Conservation (phyloP, 2,888 invertebrate species). For the Fabriciana adippe region DNA sequence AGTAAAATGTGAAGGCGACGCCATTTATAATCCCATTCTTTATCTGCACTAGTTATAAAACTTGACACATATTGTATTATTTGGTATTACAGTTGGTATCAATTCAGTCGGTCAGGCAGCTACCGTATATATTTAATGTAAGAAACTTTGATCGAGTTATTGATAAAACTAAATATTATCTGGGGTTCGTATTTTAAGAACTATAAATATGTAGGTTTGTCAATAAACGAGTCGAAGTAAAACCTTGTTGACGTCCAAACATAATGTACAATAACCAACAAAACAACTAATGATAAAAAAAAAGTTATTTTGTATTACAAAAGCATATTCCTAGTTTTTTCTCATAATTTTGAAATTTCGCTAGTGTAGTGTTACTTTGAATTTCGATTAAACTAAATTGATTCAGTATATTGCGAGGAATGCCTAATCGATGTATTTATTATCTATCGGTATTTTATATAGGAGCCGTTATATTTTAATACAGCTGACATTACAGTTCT, state of each 20-base stretch:
- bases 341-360: too few relatives aligned
- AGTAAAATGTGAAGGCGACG: too few relatives aligned
- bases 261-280: conserved; percentile 30
- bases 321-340: conserved; percentile 7
- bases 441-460: neutral
- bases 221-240: conserved; percentile 11
- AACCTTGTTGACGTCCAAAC: conserved; percentile 34
- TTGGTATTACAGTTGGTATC: conserved; percentile 15
- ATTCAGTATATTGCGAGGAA: neutral
- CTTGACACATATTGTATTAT: conserved; percentile 1
- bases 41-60: neutral
- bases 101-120: conserved; percentile 29
- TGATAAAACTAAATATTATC: neutral
- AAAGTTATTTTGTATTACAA: conserved; percentile 23
- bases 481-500: conserved; percentile 4
- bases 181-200: conserved; percentile 5
- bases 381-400: conserved; percentile 14
- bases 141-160: neutral
- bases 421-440: conserved; percentile 7
- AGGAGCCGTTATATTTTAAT: conserved; percentile 1
- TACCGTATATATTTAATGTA: conserved; percentile 6
- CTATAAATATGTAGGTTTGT: conserved; percentile 8
- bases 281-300: conserved; percentile 5
- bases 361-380: neutral
- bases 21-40: too few relatives aligned